Evolutionary conservation across 30 jellyfish, hydroid and myxozoan species (phyloP).

Genomic region (Morbakka virulenta): DNA sequence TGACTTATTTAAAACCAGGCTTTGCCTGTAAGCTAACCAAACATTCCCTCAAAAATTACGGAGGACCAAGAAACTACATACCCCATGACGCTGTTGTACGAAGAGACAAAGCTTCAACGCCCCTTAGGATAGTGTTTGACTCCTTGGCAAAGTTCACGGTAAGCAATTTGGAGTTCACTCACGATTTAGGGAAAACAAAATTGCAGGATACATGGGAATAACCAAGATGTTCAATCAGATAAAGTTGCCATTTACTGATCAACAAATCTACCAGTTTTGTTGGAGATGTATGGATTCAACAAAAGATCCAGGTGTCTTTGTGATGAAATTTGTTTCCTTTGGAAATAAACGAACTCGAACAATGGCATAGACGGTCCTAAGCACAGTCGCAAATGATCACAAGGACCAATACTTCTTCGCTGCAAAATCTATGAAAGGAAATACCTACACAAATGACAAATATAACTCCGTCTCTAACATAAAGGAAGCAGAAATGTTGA

Average conservation of each 20-base stretch:
- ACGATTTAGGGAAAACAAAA: background rate
- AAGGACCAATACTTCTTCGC: slow-evolving; percentile 26
- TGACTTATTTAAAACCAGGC: background rate
- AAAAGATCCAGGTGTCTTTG: slow-evolving; percentile 20
- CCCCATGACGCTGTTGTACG: background rate
- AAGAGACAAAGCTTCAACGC: slow-evolving; percentile 10
- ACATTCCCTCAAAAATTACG: background rate
- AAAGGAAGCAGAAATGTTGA: slow-evolving; percentile 36
- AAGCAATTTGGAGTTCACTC: no score
- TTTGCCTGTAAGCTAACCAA: slow-evolving; percentile 1
- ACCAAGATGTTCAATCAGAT: slow-evolving; percentile 50
- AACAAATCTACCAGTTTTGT: slow-evolving; percentile 40
- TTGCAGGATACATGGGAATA: slow-evolving; percentile 27
- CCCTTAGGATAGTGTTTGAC: slow-evolving; percentile 6
- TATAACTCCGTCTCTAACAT: slow-evolving; percentile 27
- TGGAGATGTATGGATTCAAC: slow-evolving; percentile 23
- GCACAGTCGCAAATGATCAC: slow-evolving; percentile 27
- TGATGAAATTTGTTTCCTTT: slow-evolving; percentile 34
- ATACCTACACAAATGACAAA: slow-evolving; percentile 46
- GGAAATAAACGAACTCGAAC: slow-evolving; percentile 50
- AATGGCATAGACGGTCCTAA: slow-evolving; percentile 41
- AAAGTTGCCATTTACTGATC: slow-evolving; percentile 41
- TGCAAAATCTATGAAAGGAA: background rate
- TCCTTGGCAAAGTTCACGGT: background rate
- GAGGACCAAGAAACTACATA: slow-evolving; percentile 2